A percentile compares a stretch with the other conserved stretches of the same genome.
Conservation (phyloP, 2,888 invertebrate species). For the Electrophaes corylata region DNA sequence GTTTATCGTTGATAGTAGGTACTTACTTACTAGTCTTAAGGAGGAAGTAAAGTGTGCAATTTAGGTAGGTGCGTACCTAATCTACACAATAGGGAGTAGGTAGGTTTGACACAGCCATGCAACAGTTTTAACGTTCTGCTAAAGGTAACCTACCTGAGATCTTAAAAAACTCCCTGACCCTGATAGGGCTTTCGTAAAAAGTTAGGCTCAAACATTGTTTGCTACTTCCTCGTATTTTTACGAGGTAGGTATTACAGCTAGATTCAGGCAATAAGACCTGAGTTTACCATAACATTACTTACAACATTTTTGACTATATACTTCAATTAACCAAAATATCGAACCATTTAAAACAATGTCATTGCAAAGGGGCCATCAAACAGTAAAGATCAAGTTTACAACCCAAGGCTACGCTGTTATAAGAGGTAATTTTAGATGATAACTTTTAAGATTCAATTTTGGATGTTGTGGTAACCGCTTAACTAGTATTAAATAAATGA, state of each 20-base stretch:
- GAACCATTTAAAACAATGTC: conserved; percentile 53
- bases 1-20: conserved; percentile 57
- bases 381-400: conserved; percentile 41
- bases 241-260: too few species aligned
- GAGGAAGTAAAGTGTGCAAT: conserved; percentile 49
- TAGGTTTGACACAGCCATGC: too few species aligned
- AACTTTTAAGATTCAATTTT: conserved; percentile 39
- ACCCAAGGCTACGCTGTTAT: conserved; percentile 26
- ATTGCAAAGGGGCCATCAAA: conserved; percentile 74
- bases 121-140: not conserved
- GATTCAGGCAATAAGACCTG: too few species aligned
- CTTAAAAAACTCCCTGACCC: not conserved
- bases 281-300: not conserved
- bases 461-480: conserved; percentile 42
- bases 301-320: too few species aligned
- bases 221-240: too few species aligned
- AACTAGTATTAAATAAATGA: conserved; percentile 12
- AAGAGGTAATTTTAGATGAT: conserved; percentile 35
- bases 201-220: not conserved
- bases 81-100: conserved; percentile 1
- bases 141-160: not conserved
- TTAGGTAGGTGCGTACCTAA: not conserved
- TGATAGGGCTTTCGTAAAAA: not conserved
- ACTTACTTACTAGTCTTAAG: conserved; percentile 46
- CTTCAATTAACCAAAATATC: not conserved